phyloP scores from a whole-genome alignment of 2,113 vertebrate species.

The Telmatochromis bifrenatus region DNA sequence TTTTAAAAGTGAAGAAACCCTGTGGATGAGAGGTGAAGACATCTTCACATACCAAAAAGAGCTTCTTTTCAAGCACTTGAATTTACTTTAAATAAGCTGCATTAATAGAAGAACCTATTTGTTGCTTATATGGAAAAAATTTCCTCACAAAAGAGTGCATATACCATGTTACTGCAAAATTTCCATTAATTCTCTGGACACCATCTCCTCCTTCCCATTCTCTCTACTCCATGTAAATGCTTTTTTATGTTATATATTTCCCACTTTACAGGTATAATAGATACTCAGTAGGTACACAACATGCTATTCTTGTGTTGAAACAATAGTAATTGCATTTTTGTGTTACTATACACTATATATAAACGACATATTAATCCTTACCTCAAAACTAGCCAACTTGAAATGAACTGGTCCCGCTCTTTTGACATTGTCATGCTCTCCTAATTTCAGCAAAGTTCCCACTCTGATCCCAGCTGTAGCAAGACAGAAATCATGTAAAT shows the following conservation, averaged over 20 bases:
- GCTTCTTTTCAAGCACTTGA: background rate
- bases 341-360: background rate
- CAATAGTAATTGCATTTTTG: background rate
- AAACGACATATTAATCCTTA: conserved; percentile 18
- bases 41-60: background rate
- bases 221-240: background rate
- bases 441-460: conserved; percentile 62
- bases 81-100: background rate
- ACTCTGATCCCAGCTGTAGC: conserved; percentile 68
- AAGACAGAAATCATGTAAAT: conserved; percentile 73
- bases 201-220: background rate
- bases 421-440: conserved; percentile 64
- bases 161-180: background rate
- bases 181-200: background rate
- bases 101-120: background rate
- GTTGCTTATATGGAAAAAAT: background rate
- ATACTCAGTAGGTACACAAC: background rate
- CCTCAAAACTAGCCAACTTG: conserved; percentile 28
- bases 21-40: background rate
- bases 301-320: background rate
- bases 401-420: conserved; percentile 31
- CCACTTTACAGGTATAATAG: background rate
- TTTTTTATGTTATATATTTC: background rate
- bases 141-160: background rate
- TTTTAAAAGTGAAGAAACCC: background rate